phyloP scores from a whole-genome alignment of 2,797 vertebrate species.

The Melanotaenia pygmaea region DNA sequence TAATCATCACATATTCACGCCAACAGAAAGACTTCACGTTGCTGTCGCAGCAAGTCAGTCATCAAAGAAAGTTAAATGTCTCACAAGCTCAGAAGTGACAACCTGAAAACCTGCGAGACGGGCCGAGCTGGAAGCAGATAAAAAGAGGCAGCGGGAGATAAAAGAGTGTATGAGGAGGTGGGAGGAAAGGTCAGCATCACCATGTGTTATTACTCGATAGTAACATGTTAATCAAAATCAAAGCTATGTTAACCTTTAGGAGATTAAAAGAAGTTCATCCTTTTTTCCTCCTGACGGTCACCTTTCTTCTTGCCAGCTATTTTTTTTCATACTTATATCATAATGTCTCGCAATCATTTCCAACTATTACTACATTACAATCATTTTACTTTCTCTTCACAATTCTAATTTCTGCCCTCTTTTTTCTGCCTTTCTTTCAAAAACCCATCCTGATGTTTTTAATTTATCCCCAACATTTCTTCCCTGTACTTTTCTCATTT shows the following conservation, averaged over 20 bases:
- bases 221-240: slow-evolving; percentile 62
- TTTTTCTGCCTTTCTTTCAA: neutral
- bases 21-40: neutral
- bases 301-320: slow-evolving; percentile 3
- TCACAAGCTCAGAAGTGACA: slow-evolving; percentile 37
- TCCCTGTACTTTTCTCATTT: neutral
- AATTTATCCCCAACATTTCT: neutral
- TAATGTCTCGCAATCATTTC: neutral
- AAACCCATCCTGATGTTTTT: neutral
- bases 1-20: neutral
- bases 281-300: neutral
- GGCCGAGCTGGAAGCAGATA: slow-evolving; percentile 26
- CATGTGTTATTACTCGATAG: slow-evolving; percentile 38
- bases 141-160: slow-evolving; percentile 31
- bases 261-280: slow-evolving; percentile 44
- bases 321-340: slow-evolving; percentile 9
- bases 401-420: neutral
- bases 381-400: neutral
- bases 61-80: slow-evolving; percentile 56
- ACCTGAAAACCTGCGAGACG: slow-evolving; percentile 16
- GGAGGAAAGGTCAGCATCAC: slow-evolving; percentile 62
- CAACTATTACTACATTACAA: neutral
- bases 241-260: slow-evolving; percentile 40
- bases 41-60: slow-evolving; percentile 19
- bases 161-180: slow-evolving; percentile 27